Conservation (phyloP, 2,888 invertebrate genomes). For the Agrilus mali region DNA sequence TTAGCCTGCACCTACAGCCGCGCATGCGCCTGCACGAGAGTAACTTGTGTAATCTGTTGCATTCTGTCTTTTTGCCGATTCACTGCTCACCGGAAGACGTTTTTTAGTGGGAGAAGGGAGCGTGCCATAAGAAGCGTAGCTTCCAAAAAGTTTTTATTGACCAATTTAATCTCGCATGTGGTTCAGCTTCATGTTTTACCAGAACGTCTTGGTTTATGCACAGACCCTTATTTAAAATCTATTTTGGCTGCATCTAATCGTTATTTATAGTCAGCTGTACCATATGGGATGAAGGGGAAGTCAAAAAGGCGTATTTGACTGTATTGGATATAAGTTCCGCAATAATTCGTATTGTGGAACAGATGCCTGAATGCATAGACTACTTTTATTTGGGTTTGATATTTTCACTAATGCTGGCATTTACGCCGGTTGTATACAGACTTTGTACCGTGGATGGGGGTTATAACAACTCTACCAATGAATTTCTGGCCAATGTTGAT, state of each 20-base stretch:
- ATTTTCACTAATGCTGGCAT: constrained; percentile 45
- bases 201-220: too few relatives aligned
- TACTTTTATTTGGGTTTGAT: constrained; percentile 61
- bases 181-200: too few relatives aligned
- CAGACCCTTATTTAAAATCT: not conserved
- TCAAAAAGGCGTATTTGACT: constrained; percentile 85
- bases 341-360: constrained; percentile 84
- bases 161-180: too few relatives aligned
- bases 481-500: constrained; percentile 20
- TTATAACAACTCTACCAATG: constrained; percentile 22
- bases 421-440: constrained; percentile 48
- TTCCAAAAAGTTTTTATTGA: too few relatives aligned
- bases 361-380: constrained; percentile 64
- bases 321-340: constrained; percentile 90
- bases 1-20: too few relatives aligned
- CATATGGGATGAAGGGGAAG: constrained; percentile 84
- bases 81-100: too few relatives aligned
- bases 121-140: too few relatives aligned
- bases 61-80: too few relatives aligned
- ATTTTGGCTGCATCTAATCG: not conserved
- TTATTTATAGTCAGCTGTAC: constrained; percentile 73
- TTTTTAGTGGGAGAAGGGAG: too few relatives aligned
- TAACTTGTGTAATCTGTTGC: too few relatives aligned
- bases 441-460: constrained; percentile 30
- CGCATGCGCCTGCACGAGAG: too few relatives aligned